These are phyloP conservation scores for Hemibagrus wyckioides DNA, from an alignment of 2,113 vertebrate genomes.

Conservation along the genomic window DNA sequence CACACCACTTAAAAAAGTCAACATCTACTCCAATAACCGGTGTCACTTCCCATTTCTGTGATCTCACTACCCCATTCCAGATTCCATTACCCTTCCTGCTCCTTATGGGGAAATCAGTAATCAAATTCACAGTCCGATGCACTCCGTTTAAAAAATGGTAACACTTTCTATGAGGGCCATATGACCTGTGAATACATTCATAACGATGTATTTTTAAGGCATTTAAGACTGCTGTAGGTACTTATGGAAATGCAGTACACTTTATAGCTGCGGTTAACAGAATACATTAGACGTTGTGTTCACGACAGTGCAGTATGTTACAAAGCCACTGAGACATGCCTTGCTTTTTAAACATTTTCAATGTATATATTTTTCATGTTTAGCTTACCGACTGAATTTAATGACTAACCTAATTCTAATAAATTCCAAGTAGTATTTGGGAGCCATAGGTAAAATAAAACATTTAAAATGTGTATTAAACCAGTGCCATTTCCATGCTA, in stretches of 20 bases:
- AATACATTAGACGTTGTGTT: not conserved
- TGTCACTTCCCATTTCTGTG: slow-evolving; percentile 60
- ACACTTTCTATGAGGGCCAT: not conserved
- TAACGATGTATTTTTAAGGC: not conserved
- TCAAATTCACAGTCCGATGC: slow-evolving; percentile 29
- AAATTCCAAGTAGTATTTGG: not conserved
- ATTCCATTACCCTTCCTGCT: slow-evolving; percentile 57
- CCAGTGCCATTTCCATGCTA: not conserved
- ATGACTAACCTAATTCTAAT: not conserved
- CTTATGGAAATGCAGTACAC: not conserved
- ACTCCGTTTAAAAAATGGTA: not conserved
- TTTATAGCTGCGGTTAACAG: not conserved
- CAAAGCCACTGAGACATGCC: not conserved
- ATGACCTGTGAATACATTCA: not conserved
- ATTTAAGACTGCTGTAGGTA: not conserved
- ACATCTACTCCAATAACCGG: slow-evolving; percentile 58
- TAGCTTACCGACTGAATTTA: not conserved
- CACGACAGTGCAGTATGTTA: not conserved
- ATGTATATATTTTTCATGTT: not conserved
- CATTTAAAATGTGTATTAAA: not conserved
- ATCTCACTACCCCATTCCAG: slow-evolving; percentile 40
- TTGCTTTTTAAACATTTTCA: not conserved
- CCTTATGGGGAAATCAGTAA: slow-evolving; percentile 58
- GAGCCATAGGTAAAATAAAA: not conserved
- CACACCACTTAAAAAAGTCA: slow-evolving; percentile 45